Evolutionary conservation across 2,113 vertebrate genomes (phyloP), one percentile per base, ranked within the genome.

Genomic region (Aegotheles bennettii): DNA sequence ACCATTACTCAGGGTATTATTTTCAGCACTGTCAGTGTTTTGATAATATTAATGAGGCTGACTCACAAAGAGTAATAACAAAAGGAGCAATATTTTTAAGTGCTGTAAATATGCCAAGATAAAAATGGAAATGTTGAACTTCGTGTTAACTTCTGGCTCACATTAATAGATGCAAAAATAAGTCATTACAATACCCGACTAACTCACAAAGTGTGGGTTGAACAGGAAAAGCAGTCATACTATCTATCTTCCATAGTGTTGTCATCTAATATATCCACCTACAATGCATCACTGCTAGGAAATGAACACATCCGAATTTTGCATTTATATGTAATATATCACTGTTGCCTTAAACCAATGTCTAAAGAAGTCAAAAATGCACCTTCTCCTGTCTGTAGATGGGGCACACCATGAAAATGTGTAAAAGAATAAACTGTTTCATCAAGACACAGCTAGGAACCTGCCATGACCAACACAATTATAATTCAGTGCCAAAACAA

Each of bases 51-150:
- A 90, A 60, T 6, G 7, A 63, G 25, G 71, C 38, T 94, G 87
- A 88, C 24, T 95, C 71, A 93, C 26, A 68, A 60, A 69, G 59
- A 61, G 21, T 33, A 78, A 65, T 40, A 93, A 93, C 18, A 43
- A 90, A 81, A 84, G 54, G 28, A 92, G 19, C 11, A 56, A 36
- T 45, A 56, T 31, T 59, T 89, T 75, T 48, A 90, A n/a, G 57
- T 35, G 48, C 53, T 75, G 53, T 73, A 84, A 65, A 75, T 54
- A 65, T 12, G 20, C 57, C 86, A 76, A 51, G 16, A 78, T 47
- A 78, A 80, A 95, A 96, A 80, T 51, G 47, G 88, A 94, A 95
- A 63, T 42, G 65, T 89, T 70, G 69, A 67, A 68, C 18, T 59
- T 65, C 13, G 28, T 81, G 50, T 28, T 33, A 81, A 65, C 92